Percentiles rank a stretch among this genome's conserved stretches.
These are phyloP conservation scores for Matsumyia berberina DNA, from an alignment of 2,888 invertebrate species.

Conservation along the genomic window DNA sequence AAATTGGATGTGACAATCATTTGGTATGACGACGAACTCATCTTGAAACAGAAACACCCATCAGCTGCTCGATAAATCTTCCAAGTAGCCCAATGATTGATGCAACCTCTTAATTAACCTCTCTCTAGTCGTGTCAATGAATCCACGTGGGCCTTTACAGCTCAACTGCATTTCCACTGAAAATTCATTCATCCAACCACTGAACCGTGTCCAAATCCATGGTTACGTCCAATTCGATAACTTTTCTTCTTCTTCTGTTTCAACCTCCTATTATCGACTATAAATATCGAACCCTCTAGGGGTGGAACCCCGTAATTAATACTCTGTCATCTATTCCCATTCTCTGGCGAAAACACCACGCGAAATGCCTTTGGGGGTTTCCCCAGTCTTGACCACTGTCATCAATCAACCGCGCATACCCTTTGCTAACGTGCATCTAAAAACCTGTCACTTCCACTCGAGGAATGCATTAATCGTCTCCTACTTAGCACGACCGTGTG, in stretches of 20 bases:
- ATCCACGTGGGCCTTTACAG: constrained; percentile 8
- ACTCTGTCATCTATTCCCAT: constrained; percentile 58
- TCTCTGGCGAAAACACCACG: constrained; percentile 41
- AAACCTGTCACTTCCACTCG: constrained; percentile 56
- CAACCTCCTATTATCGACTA: constrained; percentile 44
- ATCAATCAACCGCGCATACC: constrained; percentile 34
- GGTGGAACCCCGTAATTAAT: constrained; percentile 53
- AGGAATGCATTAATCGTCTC: constrained; percentile 65
- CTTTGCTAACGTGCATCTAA: constrained; percentile 4
- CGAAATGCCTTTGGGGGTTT: constrained; percentile 53
- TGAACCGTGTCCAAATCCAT: constrained; percentile 8
- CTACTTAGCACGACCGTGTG: constrained; percentile 35
- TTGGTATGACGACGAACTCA: no score
- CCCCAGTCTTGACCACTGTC: constrained; percentile 24
- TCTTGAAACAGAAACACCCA: no score
- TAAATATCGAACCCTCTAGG: constrained; percentile 51
- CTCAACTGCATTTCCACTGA: not conserved
- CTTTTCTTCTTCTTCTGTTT: constrained; percentile 8
- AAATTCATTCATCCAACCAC: constrained; percentile 28
- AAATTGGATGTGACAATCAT: no score
- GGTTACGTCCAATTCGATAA: constrained; percentile 15
- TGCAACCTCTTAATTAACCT: constrained; percentile 18
- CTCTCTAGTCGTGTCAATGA: no score
- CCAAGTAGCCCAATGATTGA: no score
- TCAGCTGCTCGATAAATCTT: no score